Conservation (phyloP, 2,113 vertebrate genomes). For the Dolichotis patagonum region DNA sequence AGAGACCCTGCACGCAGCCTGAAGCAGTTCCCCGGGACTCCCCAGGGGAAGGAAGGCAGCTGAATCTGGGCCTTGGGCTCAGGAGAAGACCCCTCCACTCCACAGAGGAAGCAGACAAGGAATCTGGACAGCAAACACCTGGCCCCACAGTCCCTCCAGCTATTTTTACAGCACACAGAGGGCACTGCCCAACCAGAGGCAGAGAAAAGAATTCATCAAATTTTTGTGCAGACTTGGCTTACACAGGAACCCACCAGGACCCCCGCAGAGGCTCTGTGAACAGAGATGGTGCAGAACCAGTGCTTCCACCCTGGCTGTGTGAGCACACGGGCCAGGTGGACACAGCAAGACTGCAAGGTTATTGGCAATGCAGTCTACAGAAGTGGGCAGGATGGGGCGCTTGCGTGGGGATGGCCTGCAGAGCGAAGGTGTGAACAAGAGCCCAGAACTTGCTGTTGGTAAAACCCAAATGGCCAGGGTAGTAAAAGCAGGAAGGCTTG, state of each 20-base stretch:
- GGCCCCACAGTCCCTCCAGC: neutral
- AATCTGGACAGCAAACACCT: neutral
- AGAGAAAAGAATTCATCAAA: neutral
- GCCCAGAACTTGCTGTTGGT: no score
- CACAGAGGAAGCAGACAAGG: neutral
- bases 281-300: fast-evolving
- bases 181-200: neutral
- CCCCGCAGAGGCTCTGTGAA: neutral
- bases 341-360: fast-evolving
- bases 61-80: neutral
- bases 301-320: fast-evolving
- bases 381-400: no score
- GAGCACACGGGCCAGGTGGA: neutral
- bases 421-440: neutral
- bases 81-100: neutral
- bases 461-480: neutral
- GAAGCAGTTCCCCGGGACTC: no score
- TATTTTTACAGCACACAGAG: neutral
- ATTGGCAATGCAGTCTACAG: neutral
- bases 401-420: fast-evolving
- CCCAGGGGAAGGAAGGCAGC: neutral
- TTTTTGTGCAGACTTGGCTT: neutral
- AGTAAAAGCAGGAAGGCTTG: neutral
- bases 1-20: neutral
- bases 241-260: no score